Percentiles rank a stretch among this genome's conserved stretches.
phyloP scores from a whole-genome alignment of 2,113 vertebrate species.

The Fukomys damarensis region DNA sequence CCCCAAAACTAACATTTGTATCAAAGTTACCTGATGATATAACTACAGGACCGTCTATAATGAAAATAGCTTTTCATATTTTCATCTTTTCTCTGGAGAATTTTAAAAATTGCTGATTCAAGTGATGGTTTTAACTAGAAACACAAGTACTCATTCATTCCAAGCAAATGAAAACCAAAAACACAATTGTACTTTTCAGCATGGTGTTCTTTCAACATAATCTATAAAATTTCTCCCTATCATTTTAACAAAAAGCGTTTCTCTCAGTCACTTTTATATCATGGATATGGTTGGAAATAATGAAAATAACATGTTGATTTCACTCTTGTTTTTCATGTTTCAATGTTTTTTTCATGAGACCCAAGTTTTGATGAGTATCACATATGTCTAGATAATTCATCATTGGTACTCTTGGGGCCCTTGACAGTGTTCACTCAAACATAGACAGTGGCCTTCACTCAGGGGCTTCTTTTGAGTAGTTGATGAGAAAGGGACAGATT shows the following conservation, averaged over 20 bases:
- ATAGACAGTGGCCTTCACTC: background rate
- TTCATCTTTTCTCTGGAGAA: slow-evolving; percentile 70
- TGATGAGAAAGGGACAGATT: background rate
- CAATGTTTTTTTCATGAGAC: slow-evolving; percentile 63
- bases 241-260: slow-evolving; percentile 57
- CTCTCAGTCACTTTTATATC: slow-evolving; percentile 25
- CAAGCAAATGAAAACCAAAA: slow-evolving; percentile 76
- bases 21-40: slow-evolving; percentile 78
- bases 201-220: slow-evolving; percentile 45
- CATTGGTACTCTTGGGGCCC: background rate
- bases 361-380: slow-evolving; percentile 49
- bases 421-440: background rate
- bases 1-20: slow-evolving; percentile 69
- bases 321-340: background rate
- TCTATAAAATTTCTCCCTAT: slow-evolving; percentile 29
- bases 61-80: slow-evolving; percentile 73
- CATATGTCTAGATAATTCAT: slow-evolving; percentile 1
- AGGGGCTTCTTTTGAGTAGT: background rate
- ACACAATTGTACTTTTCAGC: slow-evolving; percentile 53
- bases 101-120: slow-evolving; percentile 74
- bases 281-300: slow-evolving; percentile 48
- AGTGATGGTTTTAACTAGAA: slow-evolving; percentile 74
- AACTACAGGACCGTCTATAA: slow-evolving; percentile 61
- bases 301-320: slow-evolving; percentile 70
- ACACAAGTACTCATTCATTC: slow-evolving; percentile 69